Percentiles rank a stretch among this genome's conserved stretches.
Conservation (phyloP, 2,888 invertebrate genomes). For the Shargacucullia verbasci region DNA sequence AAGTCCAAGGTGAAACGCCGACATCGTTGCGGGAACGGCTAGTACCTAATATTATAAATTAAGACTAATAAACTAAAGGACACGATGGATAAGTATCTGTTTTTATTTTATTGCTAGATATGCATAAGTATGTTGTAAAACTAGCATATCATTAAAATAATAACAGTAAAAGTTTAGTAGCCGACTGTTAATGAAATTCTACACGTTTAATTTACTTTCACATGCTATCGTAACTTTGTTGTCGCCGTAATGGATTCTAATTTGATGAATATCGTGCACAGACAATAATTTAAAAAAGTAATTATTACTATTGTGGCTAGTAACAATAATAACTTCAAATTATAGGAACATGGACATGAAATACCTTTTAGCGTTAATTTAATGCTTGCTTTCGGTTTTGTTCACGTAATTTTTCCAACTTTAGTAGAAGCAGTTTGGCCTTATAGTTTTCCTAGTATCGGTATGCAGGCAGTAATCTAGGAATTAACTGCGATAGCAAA, state of each 20-base stretch:
- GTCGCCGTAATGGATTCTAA: conserved; percentile 51
- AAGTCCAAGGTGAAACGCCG: too few relatives aligned
- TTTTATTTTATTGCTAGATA: conserved; percentile 5
- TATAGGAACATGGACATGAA: conserved; percentile 35
- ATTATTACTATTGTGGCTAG: conserved; percentile 20
- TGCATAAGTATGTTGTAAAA: conserved; percentile 17
- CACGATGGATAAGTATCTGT: neutral
- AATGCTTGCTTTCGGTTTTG: conserved; percentile 2
- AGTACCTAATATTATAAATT: too few relatives aligned
- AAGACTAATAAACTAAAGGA: too few relatives aligned
- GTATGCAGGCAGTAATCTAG: conserved; percentile 13
- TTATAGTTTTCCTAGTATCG: conserved; percentile 34
- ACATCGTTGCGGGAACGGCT: too few relatives aligned
- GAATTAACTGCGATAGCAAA: conserved; percentile 21
- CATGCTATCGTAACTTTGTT: conserved; percentile 37
- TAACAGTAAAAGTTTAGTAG: conserved; percentile 32
- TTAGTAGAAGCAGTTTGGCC: conserved; percentile 10
- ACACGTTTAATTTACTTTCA: conserved; percentile 40
- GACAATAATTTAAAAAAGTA: conserved; percentile 36
- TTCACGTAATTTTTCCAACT: conserved; percentile 15
- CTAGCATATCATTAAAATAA: conserved; percentile 26
- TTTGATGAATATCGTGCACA: conserved; percentile 42
- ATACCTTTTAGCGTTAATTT: conserved; percentile 43
- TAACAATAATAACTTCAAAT: conserved; percentile 34
- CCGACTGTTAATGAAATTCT: conserved; percentile 38